A percentile compares a stretch with the other conserved stretches of the same genome.
These are phyloP conservation scores for Bradypodion pumilum DNA, from an alignment of 2,797 vertebrate genomes.

Conservation along the genomic window DNA sequence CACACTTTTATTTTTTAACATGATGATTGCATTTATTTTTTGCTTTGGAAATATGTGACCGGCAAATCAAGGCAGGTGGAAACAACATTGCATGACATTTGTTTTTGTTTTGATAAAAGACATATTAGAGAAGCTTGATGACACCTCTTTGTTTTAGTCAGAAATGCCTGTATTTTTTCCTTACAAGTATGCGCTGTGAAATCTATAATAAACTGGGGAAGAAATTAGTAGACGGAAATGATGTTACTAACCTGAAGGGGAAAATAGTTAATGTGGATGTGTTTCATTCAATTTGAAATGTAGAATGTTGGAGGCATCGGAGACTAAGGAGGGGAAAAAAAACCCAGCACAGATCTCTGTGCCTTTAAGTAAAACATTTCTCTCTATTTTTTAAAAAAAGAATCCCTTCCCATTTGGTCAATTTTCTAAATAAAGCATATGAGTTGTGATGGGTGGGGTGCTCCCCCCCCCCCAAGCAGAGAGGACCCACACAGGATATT, in stretches of 20 bases:
- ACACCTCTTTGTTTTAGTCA: conserved; percentile 71
- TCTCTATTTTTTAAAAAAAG: conserved; percentile 61
- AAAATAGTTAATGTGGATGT: conserved; percentile 78
- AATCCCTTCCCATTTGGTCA: conserved; percentile 50
- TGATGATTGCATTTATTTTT: conserved; percentile 66
- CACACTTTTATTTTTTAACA: conserved; percentile 56
- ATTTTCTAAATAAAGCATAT: conserved; percentile 78
- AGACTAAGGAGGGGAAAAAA: conserved; percentile 36
- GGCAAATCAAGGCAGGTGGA: conserved; percentile 67
- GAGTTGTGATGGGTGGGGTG: conserved; percentile 45
- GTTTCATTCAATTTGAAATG: conserved; percentile 77
- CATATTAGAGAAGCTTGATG: conserved; percentile 57
- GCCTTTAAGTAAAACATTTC: conserved; percentile 78
- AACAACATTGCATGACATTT: conserved; percentile 68
- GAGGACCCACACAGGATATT: conserved; percentile 72
- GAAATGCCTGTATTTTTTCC: conserved; percentile 52
- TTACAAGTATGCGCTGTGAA: conserved; percentile 62
- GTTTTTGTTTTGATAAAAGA: conserved; percentile 68
- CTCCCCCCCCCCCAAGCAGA: conserved; percentile 67
- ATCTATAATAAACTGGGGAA: conserved; percentile 69
- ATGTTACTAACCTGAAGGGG: conserved; percentile 73
- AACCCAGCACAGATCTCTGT: conserved; percentile 57
- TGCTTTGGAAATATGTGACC: conserved; percentile 72
- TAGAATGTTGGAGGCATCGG: conserved; percentile 66
- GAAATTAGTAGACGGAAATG: conserved; percentile 73